Percentiles rank a stretch among this genome's conserved stretches.
phyloP scores from a whole-genome alignment of 1,140 invertebrate species.

The Ceratitis capitata region DNA sequence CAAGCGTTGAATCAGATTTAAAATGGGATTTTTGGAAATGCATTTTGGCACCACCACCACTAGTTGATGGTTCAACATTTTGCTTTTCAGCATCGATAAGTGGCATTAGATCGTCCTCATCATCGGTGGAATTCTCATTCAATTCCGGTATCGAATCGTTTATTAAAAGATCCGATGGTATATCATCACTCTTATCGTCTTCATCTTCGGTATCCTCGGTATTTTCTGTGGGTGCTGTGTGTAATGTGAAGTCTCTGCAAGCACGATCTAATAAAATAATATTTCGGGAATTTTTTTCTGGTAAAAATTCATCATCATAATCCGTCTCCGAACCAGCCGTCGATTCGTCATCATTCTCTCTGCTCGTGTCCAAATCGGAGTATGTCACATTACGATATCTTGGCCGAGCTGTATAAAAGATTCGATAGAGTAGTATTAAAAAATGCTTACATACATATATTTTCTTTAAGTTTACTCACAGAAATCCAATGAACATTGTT shows the following conservation, averaged over 20 bases:
- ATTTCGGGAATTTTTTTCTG: conserved; percentile 61
- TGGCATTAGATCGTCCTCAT: conserved; percentile 56
- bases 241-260: conserved; percentile 57
- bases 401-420: too few species aligned
- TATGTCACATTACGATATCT: too few species aligned
- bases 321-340: conserved; percentile 54
- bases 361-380: too few species aligned
- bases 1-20: conserved; percentile 56
- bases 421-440: too few species aligned
- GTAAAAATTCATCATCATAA: conserved; percentile 61
- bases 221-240: too few species aligned
- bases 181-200: conserved; percentile 59
- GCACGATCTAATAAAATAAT: conserved; percentile 58
- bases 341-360: conserved; percentile 56
- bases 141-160: conserved; percentile 62
- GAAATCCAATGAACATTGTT: too few species aligned
- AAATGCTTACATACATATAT: too few species aligned
- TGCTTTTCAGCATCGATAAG: conserved; percentile 35
- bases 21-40: conserved; percentile 61
- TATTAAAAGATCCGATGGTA: conserved; percentile 61
- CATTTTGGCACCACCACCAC: conserved; percentile 45
- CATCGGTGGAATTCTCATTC: conserved; percentile 61
- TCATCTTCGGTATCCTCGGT: conserved; percentile 52
- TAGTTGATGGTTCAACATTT: not conserved
- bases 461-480: too few species aligned